A percentile compares a stretch with the other conserved stretches of the same genome.
Conservation (phyloP, 2,888 invertebrate genomes). For the Flabesymbios commensalis region DNA sequence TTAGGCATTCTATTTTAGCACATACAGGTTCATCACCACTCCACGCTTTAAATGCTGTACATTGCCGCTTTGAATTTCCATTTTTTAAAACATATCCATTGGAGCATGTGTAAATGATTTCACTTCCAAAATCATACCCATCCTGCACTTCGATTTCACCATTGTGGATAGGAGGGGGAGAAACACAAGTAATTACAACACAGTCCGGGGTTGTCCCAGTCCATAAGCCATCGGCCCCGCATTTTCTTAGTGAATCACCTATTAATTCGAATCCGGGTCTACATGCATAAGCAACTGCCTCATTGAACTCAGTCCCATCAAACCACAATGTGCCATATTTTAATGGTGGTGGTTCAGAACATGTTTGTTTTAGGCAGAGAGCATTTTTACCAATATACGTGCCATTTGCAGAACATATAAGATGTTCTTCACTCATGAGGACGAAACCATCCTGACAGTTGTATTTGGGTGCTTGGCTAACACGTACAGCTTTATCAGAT, state of each 20-base stretch:
- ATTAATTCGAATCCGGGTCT: constrained; percentile 38
- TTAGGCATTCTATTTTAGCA: constrained; percentile 37
- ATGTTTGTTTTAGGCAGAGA: background rate
- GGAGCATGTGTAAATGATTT: constrained; percentile 24
- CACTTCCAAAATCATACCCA: constrained; percentile 8
- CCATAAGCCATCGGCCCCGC: constrained; percentile 23
- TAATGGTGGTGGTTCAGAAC: background rate
- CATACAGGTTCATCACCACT: constrained; percentile 45
- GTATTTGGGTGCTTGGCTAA: constrained; percentile 34
- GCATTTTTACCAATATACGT: background rate
- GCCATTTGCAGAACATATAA: constrained; percentile 2
- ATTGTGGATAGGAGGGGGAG: constrained; percentile 5
- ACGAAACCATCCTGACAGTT: background rate
- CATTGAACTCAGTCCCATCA: background rate
- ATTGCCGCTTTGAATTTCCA: constrained; percentile 4
- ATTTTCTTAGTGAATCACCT: constrained; percentile 31
- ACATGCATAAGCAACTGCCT: constrained; percentile 27
- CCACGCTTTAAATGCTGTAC: constrained; percentile 39
- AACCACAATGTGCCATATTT: background rate
- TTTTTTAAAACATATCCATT: constrained; percentile 19
- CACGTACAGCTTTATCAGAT: constrained; percentile 6
- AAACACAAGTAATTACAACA: constrained; percentile 6
- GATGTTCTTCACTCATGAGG: background rate
- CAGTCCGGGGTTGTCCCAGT: constrained; percentile 22
- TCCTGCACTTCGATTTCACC: constrained; percentile 6